Evolutionary conservation across 2,113 vertebrate species (phyloP).

Genomic region (Madoqua kirkii): DNA sequence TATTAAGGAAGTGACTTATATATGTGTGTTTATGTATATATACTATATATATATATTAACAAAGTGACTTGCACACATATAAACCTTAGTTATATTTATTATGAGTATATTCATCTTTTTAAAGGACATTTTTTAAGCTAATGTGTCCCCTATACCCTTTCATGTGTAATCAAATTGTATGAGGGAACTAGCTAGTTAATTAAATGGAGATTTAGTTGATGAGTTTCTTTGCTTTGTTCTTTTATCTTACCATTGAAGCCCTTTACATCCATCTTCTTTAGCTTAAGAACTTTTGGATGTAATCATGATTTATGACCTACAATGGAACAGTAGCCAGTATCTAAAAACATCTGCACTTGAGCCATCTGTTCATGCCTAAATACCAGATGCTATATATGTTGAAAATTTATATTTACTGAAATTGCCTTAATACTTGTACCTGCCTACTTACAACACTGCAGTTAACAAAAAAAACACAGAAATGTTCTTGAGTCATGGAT

Average conservation of each 20-base stretch:
- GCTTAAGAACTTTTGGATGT: not conserved
- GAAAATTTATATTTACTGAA: slow-evolving; percentile 48
- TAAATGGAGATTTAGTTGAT: not conserved
- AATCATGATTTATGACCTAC: slow-evolving; percentile 49
- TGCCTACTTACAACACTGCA: not conserved
- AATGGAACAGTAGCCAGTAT: slow-evolving; percentile 39
- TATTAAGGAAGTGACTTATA: not conserved
- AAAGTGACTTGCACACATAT: not conserved
- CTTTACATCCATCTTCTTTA: slow-evolving; percentile 39
- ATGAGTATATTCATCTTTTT: not conserved
- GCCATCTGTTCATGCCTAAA: slow-evolving; percentile 55
- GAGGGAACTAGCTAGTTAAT: not conserved
- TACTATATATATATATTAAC: not conserved
- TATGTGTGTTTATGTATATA: not conserved
- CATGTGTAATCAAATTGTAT: not conserved
- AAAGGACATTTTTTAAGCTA: not conserved
- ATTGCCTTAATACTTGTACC: slow-evolving; percentile 31
- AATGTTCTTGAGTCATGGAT: not conserved
- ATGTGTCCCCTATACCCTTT: not conserved
- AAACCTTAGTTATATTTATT: not conserved
- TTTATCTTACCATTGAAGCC: not conserved
- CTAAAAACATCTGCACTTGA: slow-evolving; percentile 48
- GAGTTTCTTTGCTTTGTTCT: not conserved
- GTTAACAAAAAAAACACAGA: not conserved
- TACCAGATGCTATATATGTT: slow-evolving; percentile 44